These are phyloP conservation scores for Nematostella vectensis DNA, from an alignment of 92 coral and sea anemone species.

Conservation along the genomic window DNA sequence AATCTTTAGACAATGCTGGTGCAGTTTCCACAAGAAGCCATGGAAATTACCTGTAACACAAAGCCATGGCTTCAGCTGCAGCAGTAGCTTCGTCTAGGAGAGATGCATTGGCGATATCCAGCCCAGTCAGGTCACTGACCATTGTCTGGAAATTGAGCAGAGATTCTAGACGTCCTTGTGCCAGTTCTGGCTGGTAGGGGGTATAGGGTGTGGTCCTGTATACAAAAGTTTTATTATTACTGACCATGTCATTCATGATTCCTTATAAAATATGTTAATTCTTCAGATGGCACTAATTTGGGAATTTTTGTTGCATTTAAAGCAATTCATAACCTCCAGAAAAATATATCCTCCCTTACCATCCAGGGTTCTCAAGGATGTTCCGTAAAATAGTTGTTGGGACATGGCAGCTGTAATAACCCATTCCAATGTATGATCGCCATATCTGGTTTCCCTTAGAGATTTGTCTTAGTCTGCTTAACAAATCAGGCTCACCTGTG, in stretches of 20 bases:
- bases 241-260: too few species aligned
- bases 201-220: slow-evolving; percentile 94
- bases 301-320: too few species aligned
- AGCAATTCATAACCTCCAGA: too few species aligned
- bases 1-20: too few species aligned
- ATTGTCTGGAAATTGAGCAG: slow-evolving; percentile 92
- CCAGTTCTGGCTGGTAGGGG: slow-evolving; percentile 97
- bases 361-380: slow-evolving; percentile 93
- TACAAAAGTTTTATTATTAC: too few species aligned
- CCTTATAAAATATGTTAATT: too few species aligned
- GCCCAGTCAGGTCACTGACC: slow-evolving; percentile 94
- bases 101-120: slow-evolving; percentile 93
- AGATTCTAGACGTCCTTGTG: slow-evolving; percentile 98
- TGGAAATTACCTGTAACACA: slow-evolving; percentile 77
- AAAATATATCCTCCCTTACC: slow-evolving; percentile 41
- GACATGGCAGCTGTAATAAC: slow-evolving; percentile 80
- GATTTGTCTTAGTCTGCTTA: slow-evolving; percentile 50
- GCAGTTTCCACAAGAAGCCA: too few species aligned
- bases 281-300: too few species aligned
- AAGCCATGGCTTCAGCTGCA: slow-evolving; percentile 97
- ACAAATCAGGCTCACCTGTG: slow-evolving; percentile 80
- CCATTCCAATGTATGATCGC: slow-evolving; percentile 97
- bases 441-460: slow-evolving; percentile 80
- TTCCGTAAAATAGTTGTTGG: slow-evolving; percentile 87
- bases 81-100: slow-evolving; percentile 96